Evolutionary conservation across 2,113 vertebrate species (phyloP), one percentile per base, ranked within the genome.

Genomic region (Delphinus delphis): DNA sequence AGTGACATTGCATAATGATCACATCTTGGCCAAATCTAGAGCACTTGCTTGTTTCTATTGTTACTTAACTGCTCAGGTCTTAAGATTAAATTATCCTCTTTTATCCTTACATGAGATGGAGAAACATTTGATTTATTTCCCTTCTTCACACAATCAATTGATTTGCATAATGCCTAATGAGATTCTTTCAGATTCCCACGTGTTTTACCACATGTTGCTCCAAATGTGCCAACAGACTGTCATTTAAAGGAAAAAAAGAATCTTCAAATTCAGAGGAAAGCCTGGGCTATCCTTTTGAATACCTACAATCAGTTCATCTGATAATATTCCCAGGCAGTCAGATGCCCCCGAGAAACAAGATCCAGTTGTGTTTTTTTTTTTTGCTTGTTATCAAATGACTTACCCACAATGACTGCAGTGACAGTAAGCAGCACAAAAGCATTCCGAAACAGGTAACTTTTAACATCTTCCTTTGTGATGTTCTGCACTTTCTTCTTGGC

Each of bases 391-490:
- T 97, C 97, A 90, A 88, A 91, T 92, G 97, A 99, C 99, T 99
- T 96, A 99, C 99, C 99, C 73, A 99, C 98, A 97, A 99, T 98
- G 95, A 99, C 99, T 7, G 99, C 99, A 15, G 98, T 96, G n/a
- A 99, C 58, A 0, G 99, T 99, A 96, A 99, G 99, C 73, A 99
- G 98, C 93, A 99, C 99, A 98, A 99, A 99, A 87, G 99, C 99
- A 97, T 99, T 99, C 98, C 98, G 98, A 74, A 98, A 97, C 88
- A 99, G 98, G 98, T 99, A 99, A 97, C 98, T 98, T 97, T 99
- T 99, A 88, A 99, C 98, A 73, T 99, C 99, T 3, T 99, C 98
- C 93, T 98, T 99, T 14, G 98, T 99, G 98, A 99, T 99, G 98
- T 98, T 99, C 94, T 99, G 98, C 74, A 99, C 98, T 97, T 98